Evolutionary conservation across 2,888 invertebrate genomes (phyloP).

Genomic region (Mechanitis messenoides): DNA sequence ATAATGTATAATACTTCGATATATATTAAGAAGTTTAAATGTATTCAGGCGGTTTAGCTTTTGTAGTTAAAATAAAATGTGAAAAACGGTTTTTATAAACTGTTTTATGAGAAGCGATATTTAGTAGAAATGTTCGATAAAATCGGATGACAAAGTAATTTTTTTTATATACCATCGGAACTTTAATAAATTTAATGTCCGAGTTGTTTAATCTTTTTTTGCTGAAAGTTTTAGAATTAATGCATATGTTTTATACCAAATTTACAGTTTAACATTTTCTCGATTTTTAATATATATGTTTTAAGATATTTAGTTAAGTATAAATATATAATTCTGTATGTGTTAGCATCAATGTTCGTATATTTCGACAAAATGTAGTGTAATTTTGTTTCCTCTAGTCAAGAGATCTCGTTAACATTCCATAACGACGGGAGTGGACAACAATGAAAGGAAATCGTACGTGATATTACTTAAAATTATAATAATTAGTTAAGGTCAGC

Average conservation of each 20-base stretch:
- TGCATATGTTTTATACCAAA: too few species aligned
- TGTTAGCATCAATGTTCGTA: slow-evolving; percentile 17
- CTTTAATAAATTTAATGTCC: slow-evolving; percentile 17
- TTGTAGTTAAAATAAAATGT: slow-evolving; percentile 31
- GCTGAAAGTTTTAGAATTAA: too few species aligned
- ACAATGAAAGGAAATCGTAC: slow-evolving; percentile 44
- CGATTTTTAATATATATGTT: too few species aligned
- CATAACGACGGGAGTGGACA: slow-evolving; percentile 28
- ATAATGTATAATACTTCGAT: neutral
- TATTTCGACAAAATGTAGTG: slow-evolving; percentile 12
- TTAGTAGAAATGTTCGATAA: slow-evolving; percentile 42
- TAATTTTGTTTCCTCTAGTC: slow-evolving; percentile 35
- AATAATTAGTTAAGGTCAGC: slow-evolving; percentile 44
- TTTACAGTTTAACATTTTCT: too few species aligned
- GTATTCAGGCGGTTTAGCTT: slow-evolving; percentile 30
- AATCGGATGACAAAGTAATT: slow-evolving; percentile 39
- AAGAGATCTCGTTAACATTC: slow-evolving; percentile 41
- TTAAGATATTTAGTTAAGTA: too few species aligned
- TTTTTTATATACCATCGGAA: slow-evolving; percentile 16
- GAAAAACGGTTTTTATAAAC: slow-evolving; percentile 27
- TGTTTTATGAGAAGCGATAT: slow-evolving; percentile 23
- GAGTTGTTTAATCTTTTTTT: too few species aligned
- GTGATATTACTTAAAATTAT: slow-evolving; percentile 66
- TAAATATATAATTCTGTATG: too few species aligned
- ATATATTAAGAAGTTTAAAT: slow-evolving; percentile 9